Evolutionary conservation across 1,140 invertebrate genomes (phyloP), one percentile per base, ranked within the genome.

Genomic region (Doryteuthis pealeii): DNA sequence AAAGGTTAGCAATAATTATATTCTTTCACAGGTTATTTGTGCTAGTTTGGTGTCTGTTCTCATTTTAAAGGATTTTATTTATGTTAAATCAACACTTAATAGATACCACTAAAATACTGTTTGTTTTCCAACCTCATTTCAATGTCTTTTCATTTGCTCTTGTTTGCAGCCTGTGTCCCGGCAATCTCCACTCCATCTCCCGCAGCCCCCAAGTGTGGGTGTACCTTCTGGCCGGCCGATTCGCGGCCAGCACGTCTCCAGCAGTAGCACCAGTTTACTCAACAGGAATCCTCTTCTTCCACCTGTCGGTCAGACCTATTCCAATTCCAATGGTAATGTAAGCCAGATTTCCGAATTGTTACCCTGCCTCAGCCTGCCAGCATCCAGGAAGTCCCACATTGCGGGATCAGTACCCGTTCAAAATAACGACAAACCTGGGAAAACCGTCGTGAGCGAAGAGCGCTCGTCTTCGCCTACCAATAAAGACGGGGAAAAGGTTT

Each of bases 241-340:
- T 69, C 35, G 69, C 66, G 30, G 69, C 66, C 62, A 72, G 76
- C 71, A 70, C 67, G 26, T 68, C 33, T 28, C 54, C 26, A 58
- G 10, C 2, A 58, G 54, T 18, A 15, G 54, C 18, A 28, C 18
- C 54, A 58, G 26, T 15, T 4, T 4, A 58, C 75, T 88, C 15
- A 87, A 87, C 77, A 84, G 80, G 76, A 88, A 86, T 65, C 73
- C 80, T 33, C 84, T 85, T 78, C 80, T 87, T 40, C 86, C 86
- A 28, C 85, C 86, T 22, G 85, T 87, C n/a, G 85, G 85, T 32
- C 81, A 85, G 58, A 77, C 80, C 26, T 75, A 81, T 12, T 71
- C 75, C 54, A 26, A 70, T 32, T 78, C 70, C 45, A 71, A 74
- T 43, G 69, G 43, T 49, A 65, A 72, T 18, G 62, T 71, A 30